phyloP scores from a whole-genome alignment of 2,888 invertebrate genomes.

The Dendrolimus pini region DNA sequence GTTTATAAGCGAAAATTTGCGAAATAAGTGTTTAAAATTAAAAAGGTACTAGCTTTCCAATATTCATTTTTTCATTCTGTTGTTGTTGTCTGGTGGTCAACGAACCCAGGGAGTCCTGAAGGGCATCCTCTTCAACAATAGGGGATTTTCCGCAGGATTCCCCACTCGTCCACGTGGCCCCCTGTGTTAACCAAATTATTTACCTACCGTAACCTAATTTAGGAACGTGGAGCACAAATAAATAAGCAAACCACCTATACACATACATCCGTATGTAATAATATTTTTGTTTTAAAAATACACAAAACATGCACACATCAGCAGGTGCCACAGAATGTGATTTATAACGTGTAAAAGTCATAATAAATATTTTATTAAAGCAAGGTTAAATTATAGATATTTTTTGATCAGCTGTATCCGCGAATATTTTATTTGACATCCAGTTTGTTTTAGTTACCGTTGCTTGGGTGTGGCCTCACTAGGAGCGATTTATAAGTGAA shows the following conservation, averaged over 20 bases:
- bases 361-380: neutral
- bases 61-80: too few relatives aligned
- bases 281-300: neutral
- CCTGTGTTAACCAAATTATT: conserved; percentile 3
- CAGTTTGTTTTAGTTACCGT: neutral
- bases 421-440: neutral
- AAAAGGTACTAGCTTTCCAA: too few relatives aligned
- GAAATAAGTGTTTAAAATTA: too few relatives aligned
- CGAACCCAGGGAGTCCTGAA: too few relatives aligned
- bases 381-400: neutral
- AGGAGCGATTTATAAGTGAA: neutral
- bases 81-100: too few relatives aligned
- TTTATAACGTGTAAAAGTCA: neutral
- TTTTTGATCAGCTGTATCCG: neutral
- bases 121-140: too few relatives aligned
- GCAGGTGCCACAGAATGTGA: neutral
- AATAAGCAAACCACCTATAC: neutral
- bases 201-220: neutral
- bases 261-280: neutral
- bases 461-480: neutral
- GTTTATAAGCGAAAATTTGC: too few relatives aligned
- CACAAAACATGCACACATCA: neutral
- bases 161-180: too few relatives aligned
- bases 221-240: neutral
- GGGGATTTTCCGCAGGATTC: too few relatives aligned